Conservation (phyloP, 1,140 invertebrate species). For the Phymorhynchus buccinoides region DNA sequence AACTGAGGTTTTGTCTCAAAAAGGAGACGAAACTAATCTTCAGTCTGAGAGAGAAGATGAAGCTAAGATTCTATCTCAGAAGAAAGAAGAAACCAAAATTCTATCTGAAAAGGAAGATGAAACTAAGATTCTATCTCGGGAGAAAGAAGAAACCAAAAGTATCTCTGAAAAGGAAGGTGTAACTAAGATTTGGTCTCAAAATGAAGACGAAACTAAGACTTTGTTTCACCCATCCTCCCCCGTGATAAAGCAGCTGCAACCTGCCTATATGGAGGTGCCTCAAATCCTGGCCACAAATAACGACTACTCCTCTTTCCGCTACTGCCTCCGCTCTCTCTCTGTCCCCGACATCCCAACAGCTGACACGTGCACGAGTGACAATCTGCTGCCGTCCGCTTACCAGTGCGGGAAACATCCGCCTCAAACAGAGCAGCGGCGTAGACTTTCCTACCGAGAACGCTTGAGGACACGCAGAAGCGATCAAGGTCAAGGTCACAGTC, state of each 20-base stretch:
- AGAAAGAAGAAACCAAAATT: no score
- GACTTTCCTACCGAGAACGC: conserved; percentile 9
- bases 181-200: no score
- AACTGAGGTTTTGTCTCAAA: no score
- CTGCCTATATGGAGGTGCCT: conserved; percentile 24
- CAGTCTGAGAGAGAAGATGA: no score
- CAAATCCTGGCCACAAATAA: conserved; percentile 15
- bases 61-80: no score
- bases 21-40: no score
- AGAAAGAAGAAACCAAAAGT: no score
- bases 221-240: not conserved
- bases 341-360: conserved; percentile 25
- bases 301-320: conserved; percentile 15
- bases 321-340: conserved; percentile 18
- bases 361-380: conserved; percentile 28
- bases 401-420: no score
- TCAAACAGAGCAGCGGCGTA: no score
- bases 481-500: not conserved
- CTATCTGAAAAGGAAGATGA: no score
- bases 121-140: no score
- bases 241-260: conserved; percentile 17
- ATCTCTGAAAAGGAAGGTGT: no score
- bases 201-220: not conserved
- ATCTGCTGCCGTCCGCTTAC: not conserved
- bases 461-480: conserved; percentile 25